These are phyloP conservation scores for Phyllostomus discolor DNA, from an alignment of 2,113 vertebrate species.

Conservation along the genomic window DNA sequence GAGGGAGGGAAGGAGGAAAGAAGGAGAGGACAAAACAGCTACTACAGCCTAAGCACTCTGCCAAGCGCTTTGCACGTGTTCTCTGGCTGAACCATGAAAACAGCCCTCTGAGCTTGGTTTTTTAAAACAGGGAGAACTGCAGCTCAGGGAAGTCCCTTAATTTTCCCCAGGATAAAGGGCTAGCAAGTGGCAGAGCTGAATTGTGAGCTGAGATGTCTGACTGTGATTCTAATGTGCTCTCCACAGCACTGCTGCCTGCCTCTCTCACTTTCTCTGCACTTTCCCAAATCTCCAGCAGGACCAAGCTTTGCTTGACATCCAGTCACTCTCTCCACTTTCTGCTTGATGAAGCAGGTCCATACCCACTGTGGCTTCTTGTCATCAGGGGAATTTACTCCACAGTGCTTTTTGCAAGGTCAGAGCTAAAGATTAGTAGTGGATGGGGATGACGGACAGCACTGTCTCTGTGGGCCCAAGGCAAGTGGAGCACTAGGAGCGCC, in stretches of 20 bases:
- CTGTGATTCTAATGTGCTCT: fast-evolving
- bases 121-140: neutral
- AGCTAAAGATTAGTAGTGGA: neutral
- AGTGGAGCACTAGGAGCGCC: fast-evolving
- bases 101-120: neutral
- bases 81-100: conserved; percentile 30
- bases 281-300: neutral
- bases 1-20: too few relatives aligned
- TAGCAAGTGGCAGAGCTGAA: neutral
- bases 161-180: neutral
- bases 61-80: neutral
- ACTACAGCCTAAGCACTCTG: neutral
- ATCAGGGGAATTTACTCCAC: neutral
- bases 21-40: neutral
- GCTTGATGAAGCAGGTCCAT: neutral
- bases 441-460: neutral
- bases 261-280: neutral
- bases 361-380: neutral
- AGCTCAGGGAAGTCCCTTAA: neutral
- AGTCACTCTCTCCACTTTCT: neutral
- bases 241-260: neutral
- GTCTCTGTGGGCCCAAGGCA: fast-evolving
- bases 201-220: neutral
- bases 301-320: neutral
- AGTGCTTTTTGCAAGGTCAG: neutral